A percentile compares a stretch with the other conserved stretches of the same genome.
These are phyloP conservation scores for Mesorhabditis belari DNA, from an alignment of 2,888 invertebrate species.

Conservation along the genomic window DNA sequence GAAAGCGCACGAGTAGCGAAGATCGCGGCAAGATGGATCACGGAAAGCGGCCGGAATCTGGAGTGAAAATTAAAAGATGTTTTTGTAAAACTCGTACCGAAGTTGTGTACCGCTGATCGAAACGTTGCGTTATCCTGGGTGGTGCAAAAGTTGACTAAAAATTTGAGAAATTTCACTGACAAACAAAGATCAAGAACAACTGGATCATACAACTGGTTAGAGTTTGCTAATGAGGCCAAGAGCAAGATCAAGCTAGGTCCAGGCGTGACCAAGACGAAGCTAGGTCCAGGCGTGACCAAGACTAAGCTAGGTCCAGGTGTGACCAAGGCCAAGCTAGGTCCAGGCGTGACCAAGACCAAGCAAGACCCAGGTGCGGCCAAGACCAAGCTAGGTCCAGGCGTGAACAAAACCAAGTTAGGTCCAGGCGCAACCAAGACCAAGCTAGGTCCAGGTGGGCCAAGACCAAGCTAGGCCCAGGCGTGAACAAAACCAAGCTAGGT, in stretches of 20 bases:
- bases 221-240: not conserved
- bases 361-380: not conserved
- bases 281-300: not conserved
- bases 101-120: not conserved
- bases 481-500: too few relatives aligned
- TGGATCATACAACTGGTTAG: too few relatives aligned
- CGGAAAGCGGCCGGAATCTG: slow-evolving; percentile 22
- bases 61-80: not conserved
- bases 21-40: slow-evolving; percentile 29
- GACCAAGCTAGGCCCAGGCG: too few relatives aligned
- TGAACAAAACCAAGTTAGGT: not conserved
- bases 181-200: too few relatives aligned
- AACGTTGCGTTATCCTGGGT: not conserved
- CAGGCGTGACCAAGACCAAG: not conserved
- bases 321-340: not conserved
- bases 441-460: too few relatives aligned
- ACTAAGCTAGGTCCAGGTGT: not conserved
- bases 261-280: not conserved
- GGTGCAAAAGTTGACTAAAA: not conserved
- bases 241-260: not conserved
- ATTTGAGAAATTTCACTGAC: too few relatives aligned
- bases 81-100: not conserved
- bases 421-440: not conserved
- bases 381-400: not conserved
- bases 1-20: slow-evolving; percentile 46